Conservation (phyloP, 2,113 vertebrate species). For the Eupsittula cactorum region DNA sequence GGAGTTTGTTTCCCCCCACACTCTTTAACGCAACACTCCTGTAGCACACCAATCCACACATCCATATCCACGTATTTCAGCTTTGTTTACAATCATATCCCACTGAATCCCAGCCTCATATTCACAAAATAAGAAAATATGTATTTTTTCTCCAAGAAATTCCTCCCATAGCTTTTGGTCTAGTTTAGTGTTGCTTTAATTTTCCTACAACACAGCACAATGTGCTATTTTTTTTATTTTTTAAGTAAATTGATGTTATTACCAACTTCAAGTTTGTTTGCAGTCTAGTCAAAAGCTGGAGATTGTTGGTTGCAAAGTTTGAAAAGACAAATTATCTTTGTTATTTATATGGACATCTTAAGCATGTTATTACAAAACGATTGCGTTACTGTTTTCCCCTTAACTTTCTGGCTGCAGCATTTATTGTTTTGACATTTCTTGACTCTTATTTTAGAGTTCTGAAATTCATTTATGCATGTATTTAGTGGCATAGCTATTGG, state of each 20-base stretch:
- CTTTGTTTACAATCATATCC: background rate
- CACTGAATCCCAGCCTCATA: background rate
- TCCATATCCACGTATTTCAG: background rate
- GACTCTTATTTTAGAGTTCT: background rate
- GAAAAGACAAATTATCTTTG: background rate
- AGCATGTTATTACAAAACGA: background rate
- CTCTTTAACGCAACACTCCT: background rate
- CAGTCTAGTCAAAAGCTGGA: background rate
- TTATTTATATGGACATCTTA: background rate
- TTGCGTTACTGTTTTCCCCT: background rate
- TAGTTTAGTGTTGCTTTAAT: background rate
- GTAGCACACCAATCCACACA: background rate
- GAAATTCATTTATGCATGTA: background rate
- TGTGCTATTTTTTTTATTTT: background rate
- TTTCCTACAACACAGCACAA: background rate
- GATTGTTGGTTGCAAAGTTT: background rate
- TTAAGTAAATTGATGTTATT: background rate
- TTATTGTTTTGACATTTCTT: background rate
- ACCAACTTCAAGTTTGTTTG: background rate
- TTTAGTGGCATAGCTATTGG: background rate
- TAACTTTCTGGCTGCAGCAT: background rate
- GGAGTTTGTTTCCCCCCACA: no score
- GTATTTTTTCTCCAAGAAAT: background rate
- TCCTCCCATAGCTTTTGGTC: background rate
- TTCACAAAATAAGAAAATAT: background rate